Percentiles rank a stretch among this genome's conserved stretches.
Conservation (phyloP, 2,888 invertebrate species). For the Stenoptilia bipunctidactyla region DNA sequence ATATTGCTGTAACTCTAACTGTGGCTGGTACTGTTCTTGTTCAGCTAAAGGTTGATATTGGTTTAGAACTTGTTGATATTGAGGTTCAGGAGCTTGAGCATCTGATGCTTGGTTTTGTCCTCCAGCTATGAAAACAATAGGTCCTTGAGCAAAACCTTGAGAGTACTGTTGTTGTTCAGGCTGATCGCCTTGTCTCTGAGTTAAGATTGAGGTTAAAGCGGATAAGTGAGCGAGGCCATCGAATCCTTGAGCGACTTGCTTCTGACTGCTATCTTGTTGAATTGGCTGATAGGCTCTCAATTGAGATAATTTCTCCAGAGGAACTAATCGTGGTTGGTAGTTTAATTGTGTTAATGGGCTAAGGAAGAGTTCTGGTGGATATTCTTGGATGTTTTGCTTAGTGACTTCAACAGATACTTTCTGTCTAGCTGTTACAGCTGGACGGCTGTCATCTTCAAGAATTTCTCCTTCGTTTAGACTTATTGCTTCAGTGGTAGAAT, state of each 20-base stretch:
- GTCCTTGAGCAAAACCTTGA: slow-evolving; percentile 13
- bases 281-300: slow-evolving; percentile 35
- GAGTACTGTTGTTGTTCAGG: slow-evolving; percentile 20
- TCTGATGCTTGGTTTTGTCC: slow-evolving; percentile 11
- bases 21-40: slow-evolving; percentile 18
- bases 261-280: slow-evolving; percentile 26
- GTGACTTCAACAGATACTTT: slow-evolving; percentile 48
- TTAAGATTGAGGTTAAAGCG: slow-evolving; percentile 46
- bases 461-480: slow-evolving; percentile 41
- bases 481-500: slow-evolving; percentile 35
- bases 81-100: slow-evolving; percentile 17
- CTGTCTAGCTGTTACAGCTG: slow-evolving; percentile 20
- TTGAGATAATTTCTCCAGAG: slow-evolving; percentile 35
- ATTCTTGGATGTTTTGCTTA: slow-evolving; percentile 51
- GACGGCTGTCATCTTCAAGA: slow-evolving; percentile 21
- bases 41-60: slow-evolving; percentile 15
- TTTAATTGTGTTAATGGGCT: slow-evolving; percentile 47
- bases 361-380: slow-evolving; percentile 48
- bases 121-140: neutral
- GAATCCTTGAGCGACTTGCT: slow-evolving; percentile 33
- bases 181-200: slow-evolving; percentile 24
- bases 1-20: slow-evolving; percentile 23
- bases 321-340: slow-evolving; percentile 39
- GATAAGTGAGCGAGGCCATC: slow-evolving; percentile 49
- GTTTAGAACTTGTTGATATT: slow-evolving; percentile 18